Base-by-base conservation (phyloP, 2,888 invertebrate species). In the Nysson spinosus region DNA sequence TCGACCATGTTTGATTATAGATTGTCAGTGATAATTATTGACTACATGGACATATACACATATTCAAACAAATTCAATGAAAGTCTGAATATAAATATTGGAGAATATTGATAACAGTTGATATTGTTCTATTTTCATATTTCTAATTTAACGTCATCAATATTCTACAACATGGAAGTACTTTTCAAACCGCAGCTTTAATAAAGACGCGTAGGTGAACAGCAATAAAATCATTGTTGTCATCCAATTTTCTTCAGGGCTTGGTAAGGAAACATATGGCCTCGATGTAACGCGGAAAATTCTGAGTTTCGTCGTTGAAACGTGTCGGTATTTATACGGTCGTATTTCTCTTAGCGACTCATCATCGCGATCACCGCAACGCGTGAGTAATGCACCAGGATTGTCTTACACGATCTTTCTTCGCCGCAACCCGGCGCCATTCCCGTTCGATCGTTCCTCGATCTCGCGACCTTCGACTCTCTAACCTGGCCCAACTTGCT, bases 221-320 rank as follows among this genome's bases (percentile, higher is more conserved):
- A 3, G 4, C 34, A 16, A 34, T 14, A 9, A 3, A 30, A 11
- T 34, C 4, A 14, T 34, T 34, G 12, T 14, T 34, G 16, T 4
- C 34, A 7, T 34, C 14, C 34, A 9, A 4, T 16, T 14, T 34
- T 39, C n/a, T 19, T 16, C 17, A 12, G 28, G 2, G 2, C 44
- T n/a, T n/a, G n/a, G n/a, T n/a, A n/a, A n/a, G 49, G 51, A 51
- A 61, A 58, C 58, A 30, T 50, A 28, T 54, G 64, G 54, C 64
- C 62, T 64, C 65, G 69, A 69, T 68, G 73, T 66, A 62, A 61
- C 61, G 75, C 75, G 69, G 76, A 78, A 80, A 81, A 74, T 69
- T 50, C 47, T 50, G 28, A 22, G 39, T 44, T 68, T 66, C 57
- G 63, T 52, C 68, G 44, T 72, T 73, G 60, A 72, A 69, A 65